A percentile compares a stretch with the other conserved stretches of the same genome.
Evolutionary conservation across 1,140 invertebrate species (phyloP).

Genomic region (Calephelis virginiensis): DNA sequence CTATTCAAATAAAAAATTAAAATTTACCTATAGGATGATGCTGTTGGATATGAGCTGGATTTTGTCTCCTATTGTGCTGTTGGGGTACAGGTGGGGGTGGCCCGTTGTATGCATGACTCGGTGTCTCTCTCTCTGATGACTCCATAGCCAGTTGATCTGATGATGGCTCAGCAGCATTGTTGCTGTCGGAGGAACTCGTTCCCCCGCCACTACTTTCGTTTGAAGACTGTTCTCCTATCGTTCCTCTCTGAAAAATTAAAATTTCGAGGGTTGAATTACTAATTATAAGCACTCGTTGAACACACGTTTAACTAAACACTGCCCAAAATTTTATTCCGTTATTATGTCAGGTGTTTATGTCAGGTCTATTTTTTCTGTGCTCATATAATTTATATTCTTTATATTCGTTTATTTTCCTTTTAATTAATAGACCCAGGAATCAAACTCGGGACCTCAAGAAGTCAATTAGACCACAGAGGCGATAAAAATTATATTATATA

Average conservation of each 20-base stretch:
- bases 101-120: constrained; percentile 76
- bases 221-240: constrained; percentile 59
- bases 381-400: too few relatives aligned
- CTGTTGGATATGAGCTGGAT: constrained; percentile 78
- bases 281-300: too few relatives aligned
- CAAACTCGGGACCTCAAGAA: too few relatives aligned
- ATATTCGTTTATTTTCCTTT: too few relatives aligned
- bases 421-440: too few relatives aligned
- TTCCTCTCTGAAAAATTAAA: constrained; percentile 54
- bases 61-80: constrained; percentile 64
- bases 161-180: constrained; percentile 58
- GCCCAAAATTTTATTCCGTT: too few relatives aligned
- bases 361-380: too few relatives aligned
- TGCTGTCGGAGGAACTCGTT: constrained; percentile 49
- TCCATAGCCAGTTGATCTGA: constrained; percentile 84
- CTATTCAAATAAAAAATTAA: neutral
- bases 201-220: constrained; percentile 58
- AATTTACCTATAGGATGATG: constrained; percentile 70
- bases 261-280: neutral
- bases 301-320: too few relatives aligned
- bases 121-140: constrained; percentile 80
- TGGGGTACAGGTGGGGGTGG: constrained; percentile 71
- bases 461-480: too few relatives aligned
- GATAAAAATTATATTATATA: too few relatives aligned
- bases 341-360: too few relatives aligned